phyloP scores from a whole-genome alignment of 1,140 invertebrate species.

The Paraescarpia echinospica region DNA sequence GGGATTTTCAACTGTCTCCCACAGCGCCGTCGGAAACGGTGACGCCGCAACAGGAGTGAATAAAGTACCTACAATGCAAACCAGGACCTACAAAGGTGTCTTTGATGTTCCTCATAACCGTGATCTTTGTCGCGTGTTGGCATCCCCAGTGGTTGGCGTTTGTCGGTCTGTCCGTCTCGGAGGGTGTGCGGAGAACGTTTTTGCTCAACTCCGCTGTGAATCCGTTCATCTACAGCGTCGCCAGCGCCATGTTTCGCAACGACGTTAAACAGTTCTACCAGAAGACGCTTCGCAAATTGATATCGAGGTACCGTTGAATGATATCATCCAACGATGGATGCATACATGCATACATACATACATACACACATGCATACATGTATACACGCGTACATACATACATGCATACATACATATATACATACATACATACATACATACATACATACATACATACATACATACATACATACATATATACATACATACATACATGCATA shows the following conservation, averaged over 20 bases:
- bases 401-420: neutral
- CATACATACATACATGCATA: neutral
- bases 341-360: neutral
- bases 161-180: neutral
- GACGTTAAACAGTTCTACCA: neutral
- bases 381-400: neutral
- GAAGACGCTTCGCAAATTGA: neutral
- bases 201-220: neutral
- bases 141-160: neutral
- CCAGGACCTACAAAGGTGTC: neutral
- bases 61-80: neutral
- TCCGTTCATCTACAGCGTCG: neutral
- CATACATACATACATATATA: neutral
- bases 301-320: neutral
- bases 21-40: neutral
- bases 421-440: neutral
- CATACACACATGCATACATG: neutral
- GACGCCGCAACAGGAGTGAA: neutral
- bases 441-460: neutral
- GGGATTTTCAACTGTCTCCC: neutral
- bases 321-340: neutral
- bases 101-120: neutral
- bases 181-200: neutral
- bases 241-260: neutral
- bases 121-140: neutral